These are phyloP conservation scores for Micropoecilia bifurca DNA, from an alignment of 2,797 vertebrate species.

Conservation along the genomic window DNA sequence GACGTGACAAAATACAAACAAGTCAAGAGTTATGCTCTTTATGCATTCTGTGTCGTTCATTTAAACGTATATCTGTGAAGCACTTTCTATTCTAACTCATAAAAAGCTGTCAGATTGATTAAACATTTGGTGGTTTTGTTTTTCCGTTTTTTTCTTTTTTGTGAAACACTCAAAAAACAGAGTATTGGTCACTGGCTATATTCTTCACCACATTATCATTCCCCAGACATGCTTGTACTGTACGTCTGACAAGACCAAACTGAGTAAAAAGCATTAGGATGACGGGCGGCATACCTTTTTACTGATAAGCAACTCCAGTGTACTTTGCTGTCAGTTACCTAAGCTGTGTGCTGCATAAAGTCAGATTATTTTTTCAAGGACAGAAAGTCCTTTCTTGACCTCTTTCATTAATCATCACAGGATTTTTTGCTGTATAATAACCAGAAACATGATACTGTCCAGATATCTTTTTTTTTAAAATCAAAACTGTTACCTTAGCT, in stretches of 20 bases:
- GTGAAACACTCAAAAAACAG: neutral
- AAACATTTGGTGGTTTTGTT: neutral
- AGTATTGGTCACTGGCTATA: neutral
- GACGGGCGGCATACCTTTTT: neutral
- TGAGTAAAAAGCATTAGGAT: neutral
- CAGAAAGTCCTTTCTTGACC: neutral
- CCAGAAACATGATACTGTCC: neutral
- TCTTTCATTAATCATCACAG: neutral
- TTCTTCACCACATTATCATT: neutral
- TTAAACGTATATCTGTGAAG: neutral
- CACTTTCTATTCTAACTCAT: neutral
- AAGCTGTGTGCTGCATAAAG: conserved; percentile 5
- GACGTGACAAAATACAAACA: neutral
- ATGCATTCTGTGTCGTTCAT: neutral
- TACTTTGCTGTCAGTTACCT: neutral
- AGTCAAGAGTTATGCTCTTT: neutral
- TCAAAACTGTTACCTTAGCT: neutral
- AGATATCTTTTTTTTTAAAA: neutral
- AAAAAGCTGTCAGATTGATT: neutral
- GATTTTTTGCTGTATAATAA: neutral
- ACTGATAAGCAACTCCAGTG: neutral
- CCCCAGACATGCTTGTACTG: neutral
- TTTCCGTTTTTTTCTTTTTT: neutral
- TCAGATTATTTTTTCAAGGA: neutral
- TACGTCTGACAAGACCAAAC: neutral